Evolutionary conservation across 2,113 vertebrate species (phyloP).

Genomic region (Varanus salvator): DNA sequence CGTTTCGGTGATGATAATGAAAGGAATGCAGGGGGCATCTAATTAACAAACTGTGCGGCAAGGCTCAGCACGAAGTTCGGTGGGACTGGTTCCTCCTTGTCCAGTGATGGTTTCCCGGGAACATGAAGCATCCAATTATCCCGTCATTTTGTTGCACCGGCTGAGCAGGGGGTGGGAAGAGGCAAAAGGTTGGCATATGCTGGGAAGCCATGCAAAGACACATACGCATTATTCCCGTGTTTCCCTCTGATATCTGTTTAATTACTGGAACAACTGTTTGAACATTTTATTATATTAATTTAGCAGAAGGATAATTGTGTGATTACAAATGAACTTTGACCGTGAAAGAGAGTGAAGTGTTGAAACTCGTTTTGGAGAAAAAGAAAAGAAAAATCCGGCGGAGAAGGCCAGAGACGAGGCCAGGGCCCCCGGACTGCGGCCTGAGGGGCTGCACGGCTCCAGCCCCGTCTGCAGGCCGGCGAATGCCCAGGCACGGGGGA

Average conservation of each 20-base stretch:
- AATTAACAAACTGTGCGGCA: constrained; percentile 26
- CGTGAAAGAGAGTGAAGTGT: constrained; percentile 20
- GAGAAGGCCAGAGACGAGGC: no score
- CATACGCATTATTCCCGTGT: constrained; percentile 33
- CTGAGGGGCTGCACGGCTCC: no score
- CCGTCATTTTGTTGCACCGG: constrained; percentile 58
- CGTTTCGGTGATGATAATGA: constrained; percentile 21
- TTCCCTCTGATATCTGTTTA: constrained; percentile 61
- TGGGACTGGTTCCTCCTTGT: constrained; percentile 32
- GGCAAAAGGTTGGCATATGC: constrained; percentile 73
- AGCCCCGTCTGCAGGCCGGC: no score
- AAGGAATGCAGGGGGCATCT: constrained; percentile 1
- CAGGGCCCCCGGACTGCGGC: no score
- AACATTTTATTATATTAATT: constrained; percentile 75
- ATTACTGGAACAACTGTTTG: constrained; percentile 76
- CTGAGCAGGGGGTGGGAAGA: constrained; percentile 54
- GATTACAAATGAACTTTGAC: constrained; percentile 62
- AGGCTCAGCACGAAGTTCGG: constrained; percentile 32
- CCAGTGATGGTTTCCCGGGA: constrained; percentile 62
- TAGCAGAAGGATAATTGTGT: constrained; percentile 62
- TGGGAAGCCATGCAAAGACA: constrained; percentile 57
- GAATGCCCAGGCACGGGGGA: no score
- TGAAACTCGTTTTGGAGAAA: background rate
- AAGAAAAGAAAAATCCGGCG: background rate
- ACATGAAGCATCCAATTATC: constrained; percentile 71